Evolutionary conservation across 1,140 invertebrate species (phyloP), one percentile per base, ranked within the genome.

Genomic region (Bombus soroeensis): DNA sequence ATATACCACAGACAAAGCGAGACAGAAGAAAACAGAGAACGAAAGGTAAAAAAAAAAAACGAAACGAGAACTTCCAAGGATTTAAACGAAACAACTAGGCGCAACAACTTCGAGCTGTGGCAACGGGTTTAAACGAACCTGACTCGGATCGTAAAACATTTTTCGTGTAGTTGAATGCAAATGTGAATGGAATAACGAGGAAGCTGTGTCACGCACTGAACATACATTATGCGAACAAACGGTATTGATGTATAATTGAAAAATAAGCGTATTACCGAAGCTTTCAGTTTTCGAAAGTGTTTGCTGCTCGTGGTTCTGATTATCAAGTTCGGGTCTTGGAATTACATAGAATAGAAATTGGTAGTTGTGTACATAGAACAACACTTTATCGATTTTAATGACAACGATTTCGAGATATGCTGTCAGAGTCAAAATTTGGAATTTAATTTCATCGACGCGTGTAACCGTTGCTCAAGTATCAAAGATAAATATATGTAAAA

Each of bases 61-160:
- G 66, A 34, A 78, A 79, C 25, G 41, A 12, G 70, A 86, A 81
- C 12, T 71, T 22, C 5, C 37, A 37, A 74, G 80, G 71, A 75
- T 74, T 75, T 82, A 22, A 47, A 75, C 37, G 47, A 72, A 72
- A 59, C 68, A 75, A 72, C 57, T 18, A n/a, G 47, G 64, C 10
- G 47, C 53, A 41, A 62, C 32, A 77, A 47, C 81, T 12, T 39
- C 34, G 8, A 41, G 28, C 34, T 6, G 4, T n/a, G 39, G 57
- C 70, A 41, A 82, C 32, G 34, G 70, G 34, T 73, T 43, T 81
- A 64, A 81, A 66, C 39, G 39, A 34, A 39, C 22, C 80, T 43
- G 53, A 15, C 9, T 4, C 25, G 25, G 22, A 43, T 57, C 41
- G 72, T 4, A 10, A 83, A 43, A 43, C 43, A 57, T 76, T 76